Evolutionary conservation across 53 echinoderm and acorn worm species (phyloP).

Genomic region (Holothuria scabra): DNA sequence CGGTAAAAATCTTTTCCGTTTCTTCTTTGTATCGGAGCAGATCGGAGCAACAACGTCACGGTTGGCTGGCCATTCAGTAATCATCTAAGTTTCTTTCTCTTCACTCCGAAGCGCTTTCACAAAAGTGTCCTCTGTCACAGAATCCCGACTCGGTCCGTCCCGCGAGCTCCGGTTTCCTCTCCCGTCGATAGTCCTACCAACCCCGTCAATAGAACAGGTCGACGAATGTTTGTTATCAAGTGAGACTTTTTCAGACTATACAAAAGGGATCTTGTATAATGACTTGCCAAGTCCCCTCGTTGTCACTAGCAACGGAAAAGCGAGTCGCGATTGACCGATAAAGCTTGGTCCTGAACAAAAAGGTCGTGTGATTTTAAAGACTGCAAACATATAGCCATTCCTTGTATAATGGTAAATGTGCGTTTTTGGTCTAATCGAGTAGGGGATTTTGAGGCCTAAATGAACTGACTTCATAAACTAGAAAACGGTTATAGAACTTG

Average conservation of each 20-base stretch:
- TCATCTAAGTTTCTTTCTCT: neutral
- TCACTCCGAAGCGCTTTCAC: neutral
- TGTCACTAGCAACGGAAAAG: too few species aligned
- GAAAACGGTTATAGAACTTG: too few species aligned
- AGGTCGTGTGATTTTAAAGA: too few species aligned
- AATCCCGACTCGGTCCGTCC: slow-evolving; percentile 27
- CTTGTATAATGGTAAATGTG: too few species aligned
- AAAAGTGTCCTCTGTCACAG: slow-evolving; percentile 17
- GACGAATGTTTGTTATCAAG: slow-evolving; percentile 22
- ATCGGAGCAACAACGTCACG: slow-evolving; percentile 1
- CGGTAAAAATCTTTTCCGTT: neutral
- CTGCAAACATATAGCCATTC: too few species aligned
- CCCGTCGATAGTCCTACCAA: neutral
- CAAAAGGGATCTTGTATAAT: neutral
- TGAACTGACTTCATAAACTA: too few species aligned
- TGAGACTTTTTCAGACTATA: neutral
- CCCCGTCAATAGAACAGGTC: neutral
- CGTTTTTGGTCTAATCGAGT: too few species aligned
- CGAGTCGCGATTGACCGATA: too few species aligned
- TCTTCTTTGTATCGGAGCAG: neutral
- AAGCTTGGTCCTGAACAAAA: too few species aligned
- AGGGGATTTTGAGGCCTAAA: too few species aligned
- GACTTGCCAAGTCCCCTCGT: neutral
- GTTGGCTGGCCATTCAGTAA: neutral
- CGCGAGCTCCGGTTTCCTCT: slow-evolving; percentile 37